Evolutionary conservation across 2,113 vertebrate species (phyloP).

Genomic region (Coregonus clupeaformis): DNA sequence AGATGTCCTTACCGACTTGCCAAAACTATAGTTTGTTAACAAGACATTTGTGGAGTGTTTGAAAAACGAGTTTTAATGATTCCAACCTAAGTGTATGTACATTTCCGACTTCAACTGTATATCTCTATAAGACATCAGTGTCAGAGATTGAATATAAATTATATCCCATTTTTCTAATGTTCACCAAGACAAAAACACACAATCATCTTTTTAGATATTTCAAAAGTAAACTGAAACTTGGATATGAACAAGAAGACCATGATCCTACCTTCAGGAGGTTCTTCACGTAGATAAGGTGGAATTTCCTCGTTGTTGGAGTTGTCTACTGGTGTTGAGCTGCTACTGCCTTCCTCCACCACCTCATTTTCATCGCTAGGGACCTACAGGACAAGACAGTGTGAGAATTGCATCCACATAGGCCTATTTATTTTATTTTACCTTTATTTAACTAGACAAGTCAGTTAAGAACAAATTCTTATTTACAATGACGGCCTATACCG

Average conservation of each 20-base stretch:
- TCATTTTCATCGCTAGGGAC: conserved; percentile 46
- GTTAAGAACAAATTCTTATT: no score
- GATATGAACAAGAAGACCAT: neutral
- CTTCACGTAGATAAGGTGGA: conserved; percentile 55
- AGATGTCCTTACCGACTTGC: no score
- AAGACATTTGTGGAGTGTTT: no score
- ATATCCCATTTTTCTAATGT: neutral
- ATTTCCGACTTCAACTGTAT: no score
- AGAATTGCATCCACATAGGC: neutral
- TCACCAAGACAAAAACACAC: neutral
- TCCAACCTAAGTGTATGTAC: no score
- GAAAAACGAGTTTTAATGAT: no score
- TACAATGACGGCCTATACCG: no score
- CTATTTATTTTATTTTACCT: no score
- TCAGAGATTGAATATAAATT: neutral
- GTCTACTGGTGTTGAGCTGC: conserved; percentile 21
- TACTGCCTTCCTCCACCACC: conserved; percentile 35
- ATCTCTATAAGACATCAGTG: neutral
- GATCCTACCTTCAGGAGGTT: conserved; percentile 53
- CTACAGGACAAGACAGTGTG: conserved; percentile 15
- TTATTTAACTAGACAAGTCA: no score
- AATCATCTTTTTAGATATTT: neutral
- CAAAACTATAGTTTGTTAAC: no score
- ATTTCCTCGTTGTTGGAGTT: conserved; percentile 41
- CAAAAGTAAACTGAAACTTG: neutral